Conservation (phyloP, 2,797 vertebrate species). For the Anabacerthia variegaticeps region DNA sequence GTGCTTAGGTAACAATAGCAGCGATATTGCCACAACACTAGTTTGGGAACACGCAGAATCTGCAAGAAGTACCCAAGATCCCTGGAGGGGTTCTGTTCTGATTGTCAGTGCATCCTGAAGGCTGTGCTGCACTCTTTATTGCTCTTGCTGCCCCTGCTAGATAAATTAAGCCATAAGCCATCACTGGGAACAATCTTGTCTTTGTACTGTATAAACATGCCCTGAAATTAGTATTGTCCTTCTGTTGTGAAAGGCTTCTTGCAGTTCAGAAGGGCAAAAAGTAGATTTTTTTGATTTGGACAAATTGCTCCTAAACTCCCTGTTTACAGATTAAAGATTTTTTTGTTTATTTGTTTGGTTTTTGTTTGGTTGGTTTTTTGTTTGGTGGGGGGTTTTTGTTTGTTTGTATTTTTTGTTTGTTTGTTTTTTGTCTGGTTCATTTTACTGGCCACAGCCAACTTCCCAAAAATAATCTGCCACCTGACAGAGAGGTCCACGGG, state of each 20-base stretch:
- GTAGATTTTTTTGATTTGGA: not conserved
- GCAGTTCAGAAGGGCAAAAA: not conserved
- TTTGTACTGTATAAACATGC: not conserved
- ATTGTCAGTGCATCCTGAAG: not conserved
- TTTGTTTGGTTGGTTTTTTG: too few relatives aligned
- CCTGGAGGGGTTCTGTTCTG: not conserved
- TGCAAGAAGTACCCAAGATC: not conserved
- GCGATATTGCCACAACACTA: not conserved
- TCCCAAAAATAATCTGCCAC: not conserved
- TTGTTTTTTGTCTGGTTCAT: not conserved
- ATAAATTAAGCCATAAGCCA: not conserved
- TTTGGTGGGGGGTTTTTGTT: too few relatives aligned
- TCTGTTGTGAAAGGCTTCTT: not conserved
- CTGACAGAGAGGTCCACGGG: not conserved
- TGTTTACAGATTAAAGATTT: not conserved
- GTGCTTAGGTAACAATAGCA: not conserved
- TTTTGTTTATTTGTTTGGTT: too few relatives aligned
- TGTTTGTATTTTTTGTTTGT: too few relatives aligned
- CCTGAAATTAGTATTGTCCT: not conserved
- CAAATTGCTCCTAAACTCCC: not conserved
- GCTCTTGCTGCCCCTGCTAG: not conserved
- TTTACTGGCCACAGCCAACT: constrained; percentile 5
- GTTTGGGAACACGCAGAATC: not conserved
- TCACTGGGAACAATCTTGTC: not conserved
- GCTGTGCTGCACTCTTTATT: not conserved